phyloP scores from a whole-genome alignment of 2,113 vertebrate species.

The Anoplopoma fimbria region DNA sequence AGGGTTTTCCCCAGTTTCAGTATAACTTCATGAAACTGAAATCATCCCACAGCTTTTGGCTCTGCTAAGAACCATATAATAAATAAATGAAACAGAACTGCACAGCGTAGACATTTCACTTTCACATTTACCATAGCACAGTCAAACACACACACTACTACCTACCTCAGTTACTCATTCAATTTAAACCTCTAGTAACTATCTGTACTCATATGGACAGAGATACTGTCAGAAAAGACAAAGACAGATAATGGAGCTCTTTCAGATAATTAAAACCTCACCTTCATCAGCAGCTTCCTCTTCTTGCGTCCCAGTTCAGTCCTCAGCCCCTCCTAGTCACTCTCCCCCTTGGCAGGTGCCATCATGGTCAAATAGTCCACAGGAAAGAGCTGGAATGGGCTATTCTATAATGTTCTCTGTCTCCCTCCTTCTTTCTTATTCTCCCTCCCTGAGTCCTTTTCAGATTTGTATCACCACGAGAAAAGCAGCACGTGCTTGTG shows the following conservation, averaged over 20 bases:
- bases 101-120: neutral
- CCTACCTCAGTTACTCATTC: slow-evolving; percentile 2
- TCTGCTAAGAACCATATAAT: neutral
- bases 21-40: neutral
- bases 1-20: slow-evolving; percentile 20
- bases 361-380: slow-evolving; percentile 74
- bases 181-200: neutral
- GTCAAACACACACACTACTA: slow-evolving; percentile 26
- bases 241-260: slow-evolving; percentile 15
- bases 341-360: slow-evolving; percentile 73
- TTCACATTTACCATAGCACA: neutral
- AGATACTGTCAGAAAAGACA: slow-evolving; percentile 5
- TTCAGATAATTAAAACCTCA: slow-evolving; percentile 56
- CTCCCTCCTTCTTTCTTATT: slow-evolving; percentile 26
- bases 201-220: neutral
- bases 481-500: slow-evolving; percentile 44
- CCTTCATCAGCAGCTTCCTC: slow-evolving; percentile 65
- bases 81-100: neutral
- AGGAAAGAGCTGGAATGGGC: slow-evolving; percentile 52
- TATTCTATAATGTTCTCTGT: slow-evolving; percentile 18
- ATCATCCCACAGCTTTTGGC: neutral
- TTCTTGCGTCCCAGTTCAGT: slow-evolving; percentile 44
- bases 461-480: slow-evolving; percentile 49
- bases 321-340: slow-evolving; percentile 56
- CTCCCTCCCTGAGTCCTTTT: slow-evolving; percentile 41